Percentiles rank a stretch among this genome's conserved stretches.
Evolutionary conservation across 2,797 vertebrate species (phyloP).

Genomic region (Helicolenus hilgendorfi): DNA sequence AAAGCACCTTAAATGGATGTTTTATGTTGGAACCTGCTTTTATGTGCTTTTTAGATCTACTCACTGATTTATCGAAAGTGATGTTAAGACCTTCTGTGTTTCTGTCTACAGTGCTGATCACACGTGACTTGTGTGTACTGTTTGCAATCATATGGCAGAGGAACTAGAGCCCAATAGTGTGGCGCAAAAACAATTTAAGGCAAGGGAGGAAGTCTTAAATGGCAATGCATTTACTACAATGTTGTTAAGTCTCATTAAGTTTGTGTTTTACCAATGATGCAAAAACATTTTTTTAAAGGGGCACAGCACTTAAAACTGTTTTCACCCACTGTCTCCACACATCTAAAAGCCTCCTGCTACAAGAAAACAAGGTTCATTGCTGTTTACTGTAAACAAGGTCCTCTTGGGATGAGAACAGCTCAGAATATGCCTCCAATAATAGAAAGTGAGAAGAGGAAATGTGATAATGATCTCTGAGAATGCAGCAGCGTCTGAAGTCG

Average conservation of each 20-base stretch:
- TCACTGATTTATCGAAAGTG: not conserved
- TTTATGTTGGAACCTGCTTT: not conserved
- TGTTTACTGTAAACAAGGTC: not conserved
- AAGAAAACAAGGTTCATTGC: not conserved
- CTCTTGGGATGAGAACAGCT: not conserved
- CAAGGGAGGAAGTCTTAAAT: not conserved
- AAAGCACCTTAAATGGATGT: not conserved
- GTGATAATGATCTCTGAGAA: not conserved
- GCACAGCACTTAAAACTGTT: not conserved
- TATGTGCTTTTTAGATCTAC: not conserved
- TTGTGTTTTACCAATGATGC: not conserved
- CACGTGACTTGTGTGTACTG: not conserved
- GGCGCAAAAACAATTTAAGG: not conserved
- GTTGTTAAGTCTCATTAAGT: too few species aligned
- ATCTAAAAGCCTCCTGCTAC: not conserved
- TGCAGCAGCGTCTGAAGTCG: not conserved
- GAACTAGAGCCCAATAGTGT: not conserved
- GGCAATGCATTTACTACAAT: not conserved
- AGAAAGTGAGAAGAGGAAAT: not conserved
- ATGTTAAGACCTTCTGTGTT: not conserved
- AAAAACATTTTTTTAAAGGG: not conserved
- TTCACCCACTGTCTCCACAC: not conserved
- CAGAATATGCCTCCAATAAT: not conserved
- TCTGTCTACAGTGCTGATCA: not conserved
- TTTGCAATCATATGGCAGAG: slow-evolving; percentile 19